Base-by-base conservation (phyloP, 2,113 vertebrate species). In the Caloenas nicobarica region DNA sequence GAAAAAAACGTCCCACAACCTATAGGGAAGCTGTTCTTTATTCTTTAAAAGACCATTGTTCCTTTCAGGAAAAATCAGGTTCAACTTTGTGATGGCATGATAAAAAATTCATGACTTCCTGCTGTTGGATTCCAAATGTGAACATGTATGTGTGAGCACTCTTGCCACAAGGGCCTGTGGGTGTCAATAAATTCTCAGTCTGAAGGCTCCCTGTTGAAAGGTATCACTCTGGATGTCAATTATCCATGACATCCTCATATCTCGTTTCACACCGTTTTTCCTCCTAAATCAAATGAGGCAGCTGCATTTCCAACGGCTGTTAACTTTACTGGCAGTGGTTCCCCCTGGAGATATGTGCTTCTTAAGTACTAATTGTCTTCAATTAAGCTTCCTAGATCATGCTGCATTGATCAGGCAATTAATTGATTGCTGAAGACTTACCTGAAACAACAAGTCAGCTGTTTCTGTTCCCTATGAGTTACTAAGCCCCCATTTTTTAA, bases 381-480 rank as follows among this genome's bases (percentile, higher is more conserved):
- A 97, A 13, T 97, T 97, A 97, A 85, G 89, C 69, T 95, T 88
- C 58, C 87, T 96, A 60, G 50, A 95, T 96, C 90, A 89, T 82
- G 68, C 81, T 92, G 93, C 72, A 98, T 96, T 96, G 97, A 97
- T 96, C 82, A 96, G 86, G 40, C 79, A 97, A 95, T 97, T 97
- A 96, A 97, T 89, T 97, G 91, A 97, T 97, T 80, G 85, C 71
- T 93, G 86, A 91, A 96, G 89, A 74, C 73, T 73, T 95, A 86
- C 76, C 60, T 96, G 87, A 95, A 97, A 95, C 71, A 90, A 44
- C 28, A 53, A 94, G 53, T 97, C 81, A 96, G 92, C 88, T 89
- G 56, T 96, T 97, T 95, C 61, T 91, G 66, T 96, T 93, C 72
- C 51, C 69, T 89, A 31, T 64, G 68, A 89, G 81, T 86, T 95